phyloP scores from a whole-genome alignment of 2,113 vertebrate genomes.

The Hypanus sabinus region DNA sequence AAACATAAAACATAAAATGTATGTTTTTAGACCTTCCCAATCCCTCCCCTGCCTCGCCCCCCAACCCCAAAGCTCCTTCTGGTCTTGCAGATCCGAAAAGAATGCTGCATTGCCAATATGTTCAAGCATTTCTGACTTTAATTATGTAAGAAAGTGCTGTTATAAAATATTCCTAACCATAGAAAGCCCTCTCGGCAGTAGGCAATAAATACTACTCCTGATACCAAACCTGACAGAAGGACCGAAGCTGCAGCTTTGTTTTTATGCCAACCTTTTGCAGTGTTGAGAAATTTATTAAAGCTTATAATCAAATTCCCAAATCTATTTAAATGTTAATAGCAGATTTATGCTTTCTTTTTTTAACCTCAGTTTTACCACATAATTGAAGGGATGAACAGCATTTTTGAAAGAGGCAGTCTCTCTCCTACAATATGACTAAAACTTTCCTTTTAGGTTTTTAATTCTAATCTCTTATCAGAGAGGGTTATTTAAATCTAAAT shows the following conservation, averaged over 20 bases:
- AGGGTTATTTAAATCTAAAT: not conserved
- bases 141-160: not conserved
- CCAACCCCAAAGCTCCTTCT: not conserved
- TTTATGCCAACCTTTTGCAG: not conserved
- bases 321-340: not conserved
- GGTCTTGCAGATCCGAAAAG: not conserved
- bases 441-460: not conserved
- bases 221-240: not conserved
- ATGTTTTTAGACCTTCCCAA: not conserved
- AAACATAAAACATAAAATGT: not conserved
- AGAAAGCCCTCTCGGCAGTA: not conserved
- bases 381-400: not conserved
- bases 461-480: not conserved
- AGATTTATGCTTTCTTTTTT: not conserved
- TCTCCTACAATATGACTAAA: not conserved
- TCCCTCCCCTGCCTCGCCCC: not conserved
- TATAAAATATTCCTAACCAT: not conserved
- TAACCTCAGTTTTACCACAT: not conserved
- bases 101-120: not conserved
- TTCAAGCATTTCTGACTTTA: not conserved
- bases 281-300: constrained; percentile 6
- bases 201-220: not conserved
- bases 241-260: not conserved
- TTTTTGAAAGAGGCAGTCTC: not conserved
- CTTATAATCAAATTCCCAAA: not conserved